These are phyloP conservation scores for Pelobates fuscus DNA, from an alignment of 2,113 vertebrate species.

Conservation along the genomic window DNA sequence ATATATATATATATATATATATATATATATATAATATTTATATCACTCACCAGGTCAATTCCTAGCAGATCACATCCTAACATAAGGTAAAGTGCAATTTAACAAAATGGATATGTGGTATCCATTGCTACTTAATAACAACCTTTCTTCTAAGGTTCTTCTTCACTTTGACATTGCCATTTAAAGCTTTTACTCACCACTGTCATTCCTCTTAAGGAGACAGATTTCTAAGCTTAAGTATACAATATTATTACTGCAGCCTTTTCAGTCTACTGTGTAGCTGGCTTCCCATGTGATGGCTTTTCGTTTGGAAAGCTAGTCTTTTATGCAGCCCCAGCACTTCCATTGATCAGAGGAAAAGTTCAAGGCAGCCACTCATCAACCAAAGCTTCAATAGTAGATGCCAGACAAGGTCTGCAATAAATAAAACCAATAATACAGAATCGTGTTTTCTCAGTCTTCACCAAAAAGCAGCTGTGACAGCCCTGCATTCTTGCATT, in stretches of 20 bases:
- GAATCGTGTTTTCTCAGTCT: conserved; percentile 71
- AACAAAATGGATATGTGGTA: too few relatives aligned
- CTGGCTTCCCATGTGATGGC: conserved; percentile 63
- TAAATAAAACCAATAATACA: conserved; percentile 75
- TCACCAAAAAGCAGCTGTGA: conserved; percentile 65
- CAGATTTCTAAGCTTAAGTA: conserved; percentile 58
- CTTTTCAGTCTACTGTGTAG: conserved; percentile 58
- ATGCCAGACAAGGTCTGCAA: conserved; percentile 75
- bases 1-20: too few relatives aligned
- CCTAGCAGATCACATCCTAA: too few relatives aligned
- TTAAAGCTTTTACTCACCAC: conserved; percentile 62
- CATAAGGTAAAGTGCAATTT: too few relatives aligned
- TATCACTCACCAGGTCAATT: too few relatives aligned
- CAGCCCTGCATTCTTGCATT: conserved; percentile 66
- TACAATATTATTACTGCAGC: conserved; percentile 59
- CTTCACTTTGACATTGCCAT: conserved; percentile 61
- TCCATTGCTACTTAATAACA: conserved; percentile 3
- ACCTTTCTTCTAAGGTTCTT: conserved; percentile 55
- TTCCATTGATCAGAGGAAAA: conserved; percentile 78
- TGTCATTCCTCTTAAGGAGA: conserved; percentile 53
- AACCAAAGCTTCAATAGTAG: conserved; percentile 72
- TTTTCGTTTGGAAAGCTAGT: conserved; percentile 67
- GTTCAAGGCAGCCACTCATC: conserved; percentile 78
- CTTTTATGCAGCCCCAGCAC: conserved; percentile 68
- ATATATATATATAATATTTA: too few relatives aligned